Conservation (phyloP, 2,888 invertebrate genomes). For the Clanis bilineata region DNA sequence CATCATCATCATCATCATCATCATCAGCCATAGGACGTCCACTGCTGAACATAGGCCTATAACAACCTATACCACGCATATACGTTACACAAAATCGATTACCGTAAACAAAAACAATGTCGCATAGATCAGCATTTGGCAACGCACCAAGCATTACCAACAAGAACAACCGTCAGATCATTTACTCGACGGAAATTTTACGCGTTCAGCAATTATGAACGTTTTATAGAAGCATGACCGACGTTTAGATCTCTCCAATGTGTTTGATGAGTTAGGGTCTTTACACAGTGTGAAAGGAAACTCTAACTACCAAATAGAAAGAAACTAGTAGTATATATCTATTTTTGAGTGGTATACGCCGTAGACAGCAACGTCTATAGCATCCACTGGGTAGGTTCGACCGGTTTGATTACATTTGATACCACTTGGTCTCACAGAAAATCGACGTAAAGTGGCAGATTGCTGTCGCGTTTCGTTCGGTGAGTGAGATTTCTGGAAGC, state of each 20-base stretch:
- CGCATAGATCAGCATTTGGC: constrained; percentile 39
- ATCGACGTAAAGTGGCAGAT: too few relatives aligned
- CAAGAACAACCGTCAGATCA: constrained; percentile 33
- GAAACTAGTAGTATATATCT: too few relatives aligned
- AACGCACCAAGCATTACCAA: constrained; percentile 38
- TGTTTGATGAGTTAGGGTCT: not conserved
- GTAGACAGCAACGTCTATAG: too few relatives aligned
- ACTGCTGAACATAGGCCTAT: too few relatives aligned
- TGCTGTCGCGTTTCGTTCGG: too few relatives aligned
- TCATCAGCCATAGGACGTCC: too few relatives aligned
- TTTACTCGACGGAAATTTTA: constrained; percentile 39
- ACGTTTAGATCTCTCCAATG: constrained; percentile 5
- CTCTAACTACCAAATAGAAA: not conserved
- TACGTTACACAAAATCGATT: constrained; percentile 29
- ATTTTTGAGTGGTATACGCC: too few relatives aligned
- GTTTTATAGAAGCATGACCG: constrained; percentile 23
- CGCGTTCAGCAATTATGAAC: constrained; percentile 30
- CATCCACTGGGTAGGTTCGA: too few relatives aligned
- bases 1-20: too few relatives aligned
- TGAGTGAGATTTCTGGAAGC: too few relatives aligned
- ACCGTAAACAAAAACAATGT: constrained; percentile 38
- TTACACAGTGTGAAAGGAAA: not conserved
- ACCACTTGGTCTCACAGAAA: too few relatives aligned
- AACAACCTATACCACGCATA: not conserved
- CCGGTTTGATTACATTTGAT: too few relatives aligned